A percentile compares a stretch with the other conserved stretches of the same genome.
phyloP scores from a whole-genome alignment of 2,113 vertebrate genomes.

The Diglossa brunneiventris region DNA sequence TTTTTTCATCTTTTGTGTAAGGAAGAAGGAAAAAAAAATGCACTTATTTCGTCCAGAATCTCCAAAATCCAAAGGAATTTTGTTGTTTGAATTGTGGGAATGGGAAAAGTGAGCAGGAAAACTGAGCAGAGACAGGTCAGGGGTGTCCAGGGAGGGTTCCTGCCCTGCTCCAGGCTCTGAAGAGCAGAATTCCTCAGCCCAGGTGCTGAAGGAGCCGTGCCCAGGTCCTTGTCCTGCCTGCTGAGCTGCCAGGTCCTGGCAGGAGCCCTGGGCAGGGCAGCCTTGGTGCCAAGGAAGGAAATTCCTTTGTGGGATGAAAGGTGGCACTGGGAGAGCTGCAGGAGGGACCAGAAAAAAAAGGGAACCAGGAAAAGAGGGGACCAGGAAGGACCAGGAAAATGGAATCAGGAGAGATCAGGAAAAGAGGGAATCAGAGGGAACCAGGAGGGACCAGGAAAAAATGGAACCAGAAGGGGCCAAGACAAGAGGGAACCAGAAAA shows the following conservation, averaged over 20 bases:
- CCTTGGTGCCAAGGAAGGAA: background rate
- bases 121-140: fast-evolving
- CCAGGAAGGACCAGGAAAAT: too few relatives aligned
- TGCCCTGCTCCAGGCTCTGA: fast-evolving
- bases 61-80: too few relatives aligned
- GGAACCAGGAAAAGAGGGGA: too few relatives aligned
- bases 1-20: too few relatives aligned
- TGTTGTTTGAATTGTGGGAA: background rate
- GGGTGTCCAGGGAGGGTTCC: fast-evolving
- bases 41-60: too few relatives aligned
- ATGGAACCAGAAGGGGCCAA: too few relatives aligned
- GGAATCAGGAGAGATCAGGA: background rate
- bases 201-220: background rate
- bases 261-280: background rate
- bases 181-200: fast-evolving
- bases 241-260: background rate
- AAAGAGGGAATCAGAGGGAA: too few relatives aligned
- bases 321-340: fast-evolving
- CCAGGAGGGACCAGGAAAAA: too few relatives aligned
- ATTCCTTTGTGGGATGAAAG: background rate
- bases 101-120: background rate
- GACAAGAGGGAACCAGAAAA: too few relatives aligned
- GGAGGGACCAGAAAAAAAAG: too few relatives aligned
- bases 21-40: too few relatives aligned
- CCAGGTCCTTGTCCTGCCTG: background rate